Evolutionary conservation across 2,113 vertebrate genomes (phyloP), one percentile per base, ranked within the genome.

Genomic region (Pseudois nayaur): DNA sequence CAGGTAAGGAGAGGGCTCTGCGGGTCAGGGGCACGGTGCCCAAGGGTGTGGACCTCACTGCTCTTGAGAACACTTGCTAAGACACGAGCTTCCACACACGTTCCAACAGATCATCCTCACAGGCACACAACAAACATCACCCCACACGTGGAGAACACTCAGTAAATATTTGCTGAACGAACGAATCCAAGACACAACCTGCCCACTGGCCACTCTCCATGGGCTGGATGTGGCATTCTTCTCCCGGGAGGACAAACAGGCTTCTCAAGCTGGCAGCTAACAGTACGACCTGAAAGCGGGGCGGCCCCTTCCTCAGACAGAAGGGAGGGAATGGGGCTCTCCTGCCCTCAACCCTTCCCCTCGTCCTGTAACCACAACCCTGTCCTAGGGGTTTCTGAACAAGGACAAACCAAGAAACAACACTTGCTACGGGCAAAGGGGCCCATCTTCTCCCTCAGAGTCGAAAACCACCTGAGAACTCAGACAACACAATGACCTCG

Each of bases 341-440:
- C 5, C 14, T 17, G 19, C 21, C 43, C n/a, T 29, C 36, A 0
- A 1, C 10, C 52, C 11, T 31, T 9, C 55, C 52, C 31, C 23
- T 4, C 1, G 0, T 3, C 31, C 60, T 54, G 71, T 23, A 71
- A 19, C 27, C 15, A n/a, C 27, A 16, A 25, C 13, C 50, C 48
- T 57, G 9, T 36, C 16, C 60, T 36, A 1, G 12, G 31, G 45
- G 15, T 23, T 12, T 57, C 89, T 25, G 19, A 76, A 59, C 33
- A 29, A 88, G 36, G 33, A 52, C 25, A 55, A 67, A 11, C 36
- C 43, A 43, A 82, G 67, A 40, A 54, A 36, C 16, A 57, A 19
- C 14, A 8, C 1, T 36, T 2, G 16, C 57, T 16, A 1, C 0
- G 11, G 43, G 55, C 67, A 84, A 84, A 40, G 0, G 3, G 29